Evolutionary conservation across 2,888 invertebrate genomes (phyloP).

Genomic region (Oasisia sp.): DNA sequence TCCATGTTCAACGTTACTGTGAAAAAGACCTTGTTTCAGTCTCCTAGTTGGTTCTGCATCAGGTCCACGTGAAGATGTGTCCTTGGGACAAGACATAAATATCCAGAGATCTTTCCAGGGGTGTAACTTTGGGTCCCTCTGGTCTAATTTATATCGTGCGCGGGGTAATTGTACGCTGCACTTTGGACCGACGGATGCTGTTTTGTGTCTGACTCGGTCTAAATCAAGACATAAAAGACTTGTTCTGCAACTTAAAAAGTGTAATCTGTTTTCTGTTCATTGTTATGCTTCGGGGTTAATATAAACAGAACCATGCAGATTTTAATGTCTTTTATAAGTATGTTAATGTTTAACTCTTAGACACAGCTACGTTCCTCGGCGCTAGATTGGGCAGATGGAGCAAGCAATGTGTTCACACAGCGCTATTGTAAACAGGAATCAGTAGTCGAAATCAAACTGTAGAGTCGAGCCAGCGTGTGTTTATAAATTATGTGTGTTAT

Average conservation of each 20-base stretch:
- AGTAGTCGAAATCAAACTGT: no score
- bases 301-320: no score
- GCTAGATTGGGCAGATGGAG: no score
- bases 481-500: no score
- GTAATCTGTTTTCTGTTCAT: background rate
- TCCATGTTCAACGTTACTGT: background rate
- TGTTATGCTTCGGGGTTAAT: background rate
- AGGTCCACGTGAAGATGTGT: background rate
- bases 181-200: background rate
- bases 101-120: background rate
- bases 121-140: no score
- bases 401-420: background rate
- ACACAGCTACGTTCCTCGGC: no score
- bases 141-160: background rate
- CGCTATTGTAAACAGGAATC: background rate
- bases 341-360: no score
- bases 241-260: background rate
- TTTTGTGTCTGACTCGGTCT: background rate
- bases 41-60: background rate
- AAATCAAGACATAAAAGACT: background rate
- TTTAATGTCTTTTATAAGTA: no score
- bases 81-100: background rate
- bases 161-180: background rate
- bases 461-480: no score
- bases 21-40: background rate